A percentile compares a stretch with the other conserved stretches of the same genome.
Evolutionary conservation across 2,888 invertebrate species (phyloP).

Genomic region (Tribolium freemani): DNA sequence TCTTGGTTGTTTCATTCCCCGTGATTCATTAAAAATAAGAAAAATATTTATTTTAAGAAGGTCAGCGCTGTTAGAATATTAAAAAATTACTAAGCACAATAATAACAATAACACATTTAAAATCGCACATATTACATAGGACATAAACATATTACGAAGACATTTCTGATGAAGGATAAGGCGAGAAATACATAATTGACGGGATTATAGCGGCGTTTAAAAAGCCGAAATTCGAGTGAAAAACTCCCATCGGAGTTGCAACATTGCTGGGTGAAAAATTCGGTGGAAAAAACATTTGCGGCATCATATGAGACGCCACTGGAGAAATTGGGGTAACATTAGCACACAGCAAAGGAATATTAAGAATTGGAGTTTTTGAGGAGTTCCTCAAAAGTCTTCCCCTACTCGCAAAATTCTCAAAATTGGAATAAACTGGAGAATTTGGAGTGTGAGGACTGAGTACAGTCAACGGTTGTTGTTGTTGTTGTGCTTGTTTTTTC

Average conservation of each 20-base stretch:
- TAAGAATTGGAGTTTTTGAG: conserved; percentile 43
- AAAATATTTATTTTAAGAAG: too few relatives aligned
- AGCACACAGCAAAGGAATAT: conserved; percentile 21
- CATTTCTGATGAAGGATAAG: neutral
- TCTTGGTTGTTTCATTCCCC: too few relatives aligned
- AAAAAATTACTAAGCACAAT: too few relatives aligned
- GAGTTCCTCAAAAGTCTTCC: conserved; percentile 32
- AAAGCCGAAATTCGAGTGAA: neutral
- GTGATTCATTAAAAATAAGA: neutral
- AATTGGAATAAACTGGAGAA: neutral
- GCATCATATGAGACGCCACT: conserved; percentile 12
- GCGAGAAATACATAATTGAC: conserved; percentile 9
- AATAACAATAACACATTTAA: neutral
- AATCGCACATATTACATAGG: neutral
- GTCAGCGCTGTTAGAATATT: too few relatives aligned
- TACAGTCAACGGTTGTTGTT: conserved; percentile 13
- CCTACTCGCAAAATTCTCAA: neutral
- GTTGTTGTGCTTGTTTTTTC: neutral
- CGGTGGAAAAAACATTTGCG: conserved; percentile 49
- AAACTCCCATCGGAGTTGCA: neutral
- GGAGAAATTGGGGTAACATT: conserved; percentile 44
- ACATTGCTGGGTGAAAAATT: conserved; percentile 47
- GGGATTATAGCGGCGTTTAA: conserved; percentile 3
- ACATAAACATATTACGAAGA: neutral
- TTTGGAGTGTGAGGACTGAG: conserved; percentile 4